phyloP scores from a whole-genome alignment of 2,888 invertebrate species.

The Myopa tessellatipennis region DNA sequence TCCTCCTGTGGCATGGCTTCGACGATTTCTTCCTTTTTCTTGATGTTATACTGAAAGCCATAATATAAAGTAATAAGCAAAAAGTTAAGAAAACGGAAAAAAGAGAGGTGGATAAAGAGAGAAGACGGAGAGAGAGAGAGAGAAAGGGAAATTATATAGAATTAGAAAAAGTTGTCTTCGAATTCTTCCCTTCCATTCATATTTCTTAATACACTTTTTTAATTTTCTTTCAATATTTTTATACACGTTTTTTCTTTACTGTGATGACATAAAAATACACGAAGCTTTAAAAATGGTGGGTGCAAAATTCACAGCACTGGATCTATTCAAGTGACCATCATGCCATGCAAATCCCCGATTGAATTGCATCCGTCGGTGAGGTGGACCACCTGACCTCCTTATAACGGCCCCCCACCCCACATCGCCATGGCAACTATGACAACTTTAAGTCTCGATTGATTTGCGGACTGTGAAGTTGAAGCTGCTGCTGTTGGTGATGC shows the following conservation, averaged over 20 bases:
- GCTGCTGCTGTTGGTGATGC: slow-evolving; percentile 8
- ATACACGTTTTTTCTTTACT: no score
- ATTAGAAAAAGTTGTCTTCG: background rate
- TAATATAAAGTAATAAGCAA: background rate
- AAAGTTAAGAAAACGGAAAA: background rate
- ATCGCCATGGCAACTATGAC: background rate
- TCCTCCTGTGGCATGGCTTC: slow-evolving; percentile 86
- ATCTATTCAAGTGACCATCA: background rate
- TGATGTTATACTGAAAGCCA: slow-evolving; percentile 92
- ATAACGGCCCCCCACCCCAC: no score
- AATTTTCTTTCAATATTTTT: no score
- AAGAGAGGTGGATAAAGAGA: background rate
- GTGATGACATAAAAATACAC: no score
- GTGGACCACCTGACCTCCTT: no score
- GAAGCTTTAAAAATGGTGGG: no score
- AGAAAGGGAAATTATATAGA: background rate
- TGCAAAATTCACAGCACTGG: no score
- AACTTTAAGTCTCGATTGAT: slow-evolving; percentile 17
- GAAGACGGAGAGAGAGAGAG: slow-evolving; percentile 2
- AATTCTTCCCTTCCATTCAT: background rate
- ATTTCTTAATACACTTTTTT: background rate
- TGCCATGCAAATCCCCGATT: no score
- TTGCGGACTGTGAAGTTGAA: slow-evolving; percentile 7
- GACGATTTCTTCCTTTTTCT: slow-evolving; percentile 95
- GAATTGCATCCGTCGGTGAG: no score